phyloP scores from a whole-genome alignment of 2,113 vertebrate species.

The Vidua macroura region DNA sequence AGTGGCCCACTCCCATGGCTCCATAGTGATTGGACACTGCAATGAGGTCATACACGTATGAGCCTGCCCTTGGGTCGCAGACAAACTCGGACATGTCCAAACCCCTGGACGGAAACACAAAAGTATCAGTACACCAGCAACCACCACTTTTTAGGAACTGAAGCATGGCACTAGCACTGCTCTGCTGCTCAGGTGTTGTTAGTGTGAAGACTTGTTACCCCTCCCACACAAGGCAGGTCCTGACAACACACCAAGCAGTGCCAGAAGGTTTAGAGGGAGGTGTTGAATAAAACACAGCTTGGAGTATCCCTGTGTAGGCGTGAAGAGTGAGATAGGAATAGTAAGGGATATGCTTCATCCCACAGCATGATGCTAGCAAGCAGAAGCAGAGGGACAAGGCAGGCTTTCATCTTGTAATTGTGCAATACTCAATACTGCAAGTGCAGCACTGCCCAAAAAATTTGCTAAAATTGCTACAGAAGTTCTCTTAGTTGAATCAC shows the following conservation, averaged over 20 bases:
- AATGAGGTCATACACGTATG: constrained; percentile 90
- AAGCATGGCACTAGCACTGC: background rate
- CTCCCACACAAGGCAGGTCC: background rate
- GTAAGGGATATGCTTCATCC: background rate
- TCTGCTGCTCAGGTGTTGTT: background rate
- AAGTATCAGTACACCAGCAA: background rate
- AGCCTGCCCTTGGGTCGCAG: constrained; percentile 85
- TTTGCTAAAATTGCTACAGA: background rate
- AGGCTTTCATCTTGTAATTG: background rate
- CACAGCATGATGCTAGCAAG: background rate
- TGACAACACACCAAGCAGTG: background rate
- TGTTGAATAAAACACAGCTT: background rate
- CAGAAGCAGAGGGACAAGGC: background rate
- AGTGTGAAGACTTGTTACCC: background rate
- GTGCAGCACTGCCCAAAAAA: background rate
- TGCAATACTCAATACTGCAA: background rate
- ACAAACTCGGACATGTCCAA: constrained; percentile 96
- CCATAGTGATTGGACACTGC: constrained; percentile 97
- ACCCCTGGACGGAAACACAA: constrained; percentile 73
- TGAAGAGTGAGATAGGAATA: background rate
- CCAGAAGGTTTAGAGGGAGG: background rate
- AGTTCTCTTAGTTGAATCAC: background rate
- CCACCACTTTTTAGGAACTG: background rate
- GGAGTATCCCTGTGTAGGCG: background rate
- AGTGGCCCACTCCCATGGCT: constrained; percentile 96